Conservation (phyloP, 2,888 invertebrate species). For the Sceliomorpha sp. region DNA sequence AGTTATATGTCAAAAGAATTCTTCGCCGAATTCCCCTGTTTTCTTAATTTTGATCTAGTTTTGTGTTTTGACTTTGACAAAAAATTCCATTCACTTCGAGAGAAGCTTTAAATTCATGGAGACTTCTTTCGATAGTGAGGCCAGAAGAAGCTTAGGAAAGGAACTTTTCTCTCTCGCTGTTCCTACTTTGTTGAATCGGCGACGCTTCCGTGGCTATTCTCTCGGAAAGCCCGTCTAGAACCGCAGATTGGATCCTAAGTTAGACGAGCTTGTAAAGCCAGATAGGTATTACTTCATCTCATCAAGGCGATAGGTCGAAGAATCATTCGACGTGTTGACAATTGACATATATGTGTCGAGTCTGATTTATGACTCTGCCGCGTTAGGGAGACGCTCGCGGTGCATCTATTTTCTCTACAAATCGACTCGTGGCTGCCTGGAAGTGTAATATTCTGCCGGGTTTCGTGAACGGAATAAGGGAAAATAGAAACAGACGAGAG, state of each 20-base stretch:
- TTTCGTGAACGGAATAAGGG: too few species aligned
- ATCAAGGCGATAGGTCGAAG: slow-evolving; percentile 21
- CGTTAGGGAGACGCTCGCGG: too few species aligned
- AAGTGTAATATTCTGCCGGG: too few species aligned
- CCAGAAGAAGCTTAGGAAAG: slow-evolving; percentile 38
- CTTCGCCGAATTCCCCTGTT: too few species aligned
- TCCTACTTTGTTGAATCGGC: slow-evolving; percentile 40
- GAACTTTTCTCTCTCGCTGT: slow-evolving; percentile 34
- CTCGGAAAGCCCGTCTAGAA: slow-evolving; percentile 30
- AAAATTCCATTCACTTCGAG: slow-evolving; percentile 38
- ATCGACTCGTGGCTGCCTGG: too few species aligned
- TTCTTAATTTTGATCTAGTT: too few species aligned
- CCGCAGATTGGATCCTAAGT: slow-evolving; percentile 46
- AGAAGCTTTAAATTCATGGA: slow-evolving; percentile 46
- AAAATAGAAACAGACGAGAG: too few species aligned
- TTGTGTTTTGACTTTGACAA: too few species aligned
- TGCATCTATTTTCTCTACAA: too few species aligned
- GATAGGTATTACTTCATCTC: slow-evolving; percentile 32
- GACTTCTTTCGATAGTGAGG: slow-evolving; percentile 42
- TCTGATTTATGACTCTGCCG: too few species aligned
- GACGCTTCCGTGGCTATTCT: slow-evolving; percentile 37
- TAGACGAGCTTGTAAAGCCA: slow-evolving; percentile 44
- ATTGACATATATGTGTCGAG: too few species aligned
- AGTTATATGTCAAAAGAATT: too few species aligned
- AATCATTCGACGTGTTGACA: slow-evolving; percentile 24